Evolutionary conservation across 2,113 vertebrate genomes (phyloP), one percentile per base, ranked within the genome.

Genomic region (Triplophysa rosa): DNA sequence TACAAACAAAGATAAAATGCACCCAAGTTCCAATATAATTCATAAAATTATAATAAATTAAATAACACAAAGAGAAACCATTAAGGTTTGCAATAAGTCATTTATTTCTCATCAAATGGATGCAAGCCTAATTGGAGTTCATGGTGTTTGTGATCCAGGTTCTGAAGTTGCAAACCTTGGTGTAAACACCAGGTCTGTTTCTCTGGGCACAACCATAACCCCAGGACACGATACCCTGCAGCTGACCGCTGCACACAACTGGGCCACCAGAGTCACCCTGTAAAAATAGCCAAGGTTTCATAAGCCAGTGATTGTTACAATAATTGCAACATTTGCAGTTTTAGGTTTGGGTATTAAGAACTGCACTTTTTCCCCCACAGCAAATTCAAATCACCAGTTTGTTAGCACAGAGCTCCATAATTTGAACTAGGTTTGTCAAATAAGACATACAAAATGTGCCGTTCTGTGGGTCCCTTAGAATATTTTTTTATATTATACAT

Each of bases 151-250:
- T 0, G 61, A 94, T 91, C 91, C 91, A 92, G 80, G 83, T 66
- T 54, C 82, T 63, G 2, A 86, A 93, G 77, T 91, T 91, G 90
- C 93, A 95, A 66, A 95, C 93, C 84, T 92, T 95, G 66, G 93
- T 80, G 81, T 96, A 96, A 78, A 95, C 93, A 5, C 95, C 94
- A 0, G 95, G 95, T 16, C 80, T 89, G 86, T 94, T 91, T 70
- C 0, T 87, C 83, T 84, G 79, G 1, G 94, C 94, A 37, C 95
- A 96, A 69, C 94, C 94, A 0, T 90, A 84, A 45, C 95, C 95
- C 95, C 95, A 96, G 79, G 95, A 97, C 81, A 96, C 94, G 19
- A 95, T 85, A 79, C 95, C 93, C 83, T 96, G 95, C 79, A 95
- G 92, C 86, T 85, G 0, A 16, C 86, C 86, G 0, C 89, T 89